Base-by-base conservation (phyloP, 1,140 invertebrate species). In the Cydia pomonella region DNA sequence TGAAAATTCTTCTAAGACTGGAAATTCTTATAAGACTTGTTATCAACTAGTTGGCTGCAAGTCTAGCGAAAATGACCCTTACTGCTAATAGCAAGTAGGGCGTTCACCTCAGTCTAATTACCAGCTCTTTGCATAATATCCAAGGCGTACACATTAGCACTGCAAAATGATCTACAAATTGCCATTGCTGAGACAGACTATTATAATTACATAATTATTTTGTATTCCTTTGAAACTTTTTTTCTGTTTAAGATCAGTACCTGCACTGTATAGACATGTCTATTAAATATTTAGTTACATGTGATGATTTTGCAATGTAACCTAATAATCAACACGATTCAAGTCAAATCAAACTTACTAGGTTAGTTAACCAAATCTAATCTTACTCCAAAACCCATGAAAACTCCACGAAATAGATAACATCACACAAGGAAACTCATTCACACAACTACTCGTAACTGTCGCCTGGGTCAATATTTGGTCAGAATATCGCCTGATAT, bases 111-210 rank as follows among this genome's bases (percentile, higher is more conserved):
- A 77, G 82, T 86, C 76, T 88, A 88, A 88, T 89, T 89, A 88
- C 83, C 75, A 75, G 79, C 81, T 84, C 82, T 89, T 86, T 84
- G 84, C 82, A 84, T 89, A 88, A 87, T 89, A 87, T 89, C 82
- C 85, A 86, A 69, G 64, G 64, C 64, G 64, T 84, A 83, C 79
- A 86, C 87, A 88, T 89, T 89, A 86, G 82, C 85, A 85, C 82
- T 83, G 82, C 84, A 81, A 86, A 87, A 86, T 87, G 82, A 87
- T 87, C 84, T 85, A 86, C 83, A 87, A 87, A 88, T 89, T 87
- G 83, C 87, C 82, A 73, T 82, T 75, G 76, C 82, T 77, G 77
- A 80, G 78, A 80, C 81, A 80, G 82, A 84, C 78, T 80, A 84
- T 79, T 80, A 84, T 88, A 86, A 91, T 87, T 87, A 87, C 29